Base-by-base conservation (phyloP, 2,888 invertebrate species). In the Drosophila fungiperda region DNA sequence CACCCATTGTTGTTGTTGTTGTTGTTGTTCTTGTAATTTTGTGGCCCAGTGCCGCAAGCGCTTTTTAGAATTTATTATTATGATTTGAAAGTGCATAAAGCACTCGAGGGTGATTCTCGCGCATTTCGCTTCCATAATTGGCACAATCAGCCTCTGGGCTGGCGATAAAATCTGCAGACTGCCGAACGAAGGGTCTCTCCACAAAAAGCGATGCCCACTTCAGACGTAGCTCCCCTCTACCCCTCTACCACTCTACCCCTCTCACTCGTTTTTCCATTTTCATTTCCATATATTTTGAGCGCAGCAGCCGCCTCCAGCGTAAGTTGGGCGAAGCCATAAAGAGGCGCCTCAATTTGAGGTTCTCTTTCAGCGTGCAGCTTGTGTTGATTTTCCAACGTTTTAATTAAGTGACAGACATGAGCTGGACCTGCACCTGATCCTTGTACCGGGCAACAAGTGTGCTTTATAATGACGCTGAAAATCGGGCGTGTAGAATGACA, bases 31-130 rank as follows among this genome's bases (percentile, higher is more conserved):
- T 73, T 69, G 63, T 54, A 64, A 73, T 59, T 67, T 74, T 68
- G 52, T 68, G 63, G 68, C 50, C 65, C 72, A 78, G 69, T 71
- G 78, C 87, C 61, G 69, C 71, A 49, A 72, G 82, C 79, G 77
- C 82, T 73, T 84, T 45, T 84, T 78, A 63, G 81, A 75, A 87
- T 83, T 87, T 90, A 87, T 85, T 90, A 87, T 87, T 86, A 85
- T 86, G 90, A 90, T 87, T 87, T 88, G 89, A 90, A 83, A 87
- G 90, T 88, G 90, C 89, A 86, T 81, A 87, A 89, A 90, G 76
- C 89, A 86, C 90, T 90, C 61, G 90, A 81, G 89, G 83, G 89
- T 77, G 77, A 83, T 78, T 86, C 76, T 83, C 78, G 90, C 87
- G 86, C 89, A 88, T 83, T 87, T 86, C 79, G 80, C 68, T 76